phyloP scores from a whole-genome alignment of 2,888 invertebrate genomes.

The Oligia strigilis region DNA sequence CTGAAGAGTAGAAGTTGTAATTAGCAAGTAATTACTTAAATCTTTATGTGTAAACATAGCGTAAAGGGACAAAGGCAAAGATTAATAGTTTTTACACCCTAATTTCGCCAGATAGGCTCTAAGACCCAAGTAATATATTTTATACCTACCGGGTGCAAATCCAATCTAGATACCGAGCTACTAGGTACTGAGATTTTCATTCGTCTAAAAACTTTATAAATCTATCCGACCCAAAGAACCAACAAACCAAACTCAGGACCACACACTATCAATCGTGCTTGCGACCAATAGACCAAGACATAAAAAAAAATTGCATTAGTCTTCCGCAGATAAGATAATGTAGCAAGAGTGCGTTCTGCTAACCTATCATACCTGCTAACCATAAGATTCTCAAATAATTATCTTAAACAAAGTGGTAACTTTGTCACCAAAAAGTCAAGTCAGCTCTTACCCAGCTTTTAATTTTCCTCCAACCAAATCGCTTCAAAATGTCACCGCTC shows the following conservation, averaged over 20 bases:
- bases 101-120: not conserved
- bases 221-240: not conserved
- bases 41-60: not conserved
- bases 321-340: not conserved
- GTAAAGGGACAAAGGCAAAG: not conserved
- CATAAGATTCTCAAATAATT: not conserved
- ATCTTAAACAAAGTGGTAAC: not conserved
- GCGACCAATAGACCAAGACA: not conserved
- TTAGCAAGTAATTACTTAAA: not conserved
- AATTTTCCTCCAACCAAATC: not conserved
- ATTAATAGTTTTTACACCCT: not conserved
- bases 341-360: not conserved
- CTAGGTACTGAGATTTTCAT: not conserved
- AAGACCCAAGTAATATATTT: not conserved
- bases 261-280: not conserved
- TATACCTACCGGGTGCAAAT: not conserved
- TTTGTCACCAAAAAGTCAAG: not conserved
- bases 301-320: not conserved
- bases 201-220: not conserved
- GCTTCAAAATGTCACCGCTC: slow-evolving; percentile 12
- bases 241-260: not conserved
- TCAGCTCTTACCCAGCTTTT: not conserved
- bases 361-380: not conserved
- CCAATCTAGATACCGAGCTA: not conserved
- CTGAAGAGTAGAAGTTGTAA: not conserved